A percentile compares a stretch with the other conserved stretches of the same genome.
Conservation (phyloP, 2,888 invertebrate genomes). For the Melanophora roralis region DNA sequence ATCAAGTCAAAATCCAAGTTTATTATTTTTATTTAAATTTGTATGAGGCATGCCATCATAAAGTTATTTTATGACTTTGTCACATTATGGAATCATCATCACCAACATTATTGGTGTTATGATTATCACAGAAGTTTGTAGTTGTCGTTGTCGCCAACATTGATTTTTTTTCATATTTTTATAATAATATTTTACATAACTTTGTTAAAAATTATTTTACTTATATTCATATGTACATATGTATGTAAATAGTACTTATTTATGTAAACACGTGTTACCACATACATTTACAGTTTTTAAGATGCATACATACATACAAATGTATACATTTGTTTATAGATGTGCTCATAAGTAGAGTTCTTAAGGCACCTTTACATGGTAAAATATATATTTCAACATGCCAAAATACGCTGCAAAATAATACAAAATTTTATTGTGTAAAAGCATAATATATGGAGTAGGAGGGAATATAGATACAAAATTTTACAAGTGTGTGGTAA, state of each 20-base stretch:
- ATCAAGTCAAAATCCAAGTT: slow-evolving; percentile 19
- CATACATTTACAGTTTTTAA: too few species aligned
- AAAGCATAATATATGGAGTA: too few species aligned
- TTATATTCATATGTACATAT: background rate
- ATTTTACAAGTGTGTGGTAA: too few species aligned
- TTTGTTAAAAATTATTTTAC: slow-evolving; percentile 20
- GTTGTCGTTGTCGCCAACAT: background rate
- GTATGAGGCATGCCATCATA: slow-evolving; percentile 21
- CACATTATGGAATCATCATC: slow-evolving; percentile 32
- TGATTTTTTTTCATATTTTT: slow-evolving; percentile 3
- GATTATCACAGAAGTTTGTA: background rate
- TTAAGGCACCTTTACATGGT: too few species aligned
- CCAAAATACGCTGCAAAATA: too few species aligned
- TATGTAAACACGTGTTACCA: background rate
- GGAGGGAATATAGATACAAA: too few species aligned
- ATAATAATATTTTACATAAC: slow-evolving; percentile 12
- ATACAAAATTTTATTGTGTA: too few species aligned
- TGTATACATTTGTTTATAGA: too few species aligned
- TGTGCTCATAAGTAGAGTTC: too few species aligned
- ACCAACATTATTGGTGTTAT: slow-evolving; percentile 2
- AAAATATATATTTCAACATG: too few species aligned
- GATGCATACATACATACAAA: too few species aligned
- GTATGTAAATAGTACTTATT: too few species aligned
- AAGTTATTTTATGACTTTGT: slow-evolving; percentile 33
- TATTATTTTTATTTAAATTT: slow-evolving; percentile 26